Conservation (phyloP, 2,113 vertebrate species). For the Pontoporia blainvillei region DNA sequence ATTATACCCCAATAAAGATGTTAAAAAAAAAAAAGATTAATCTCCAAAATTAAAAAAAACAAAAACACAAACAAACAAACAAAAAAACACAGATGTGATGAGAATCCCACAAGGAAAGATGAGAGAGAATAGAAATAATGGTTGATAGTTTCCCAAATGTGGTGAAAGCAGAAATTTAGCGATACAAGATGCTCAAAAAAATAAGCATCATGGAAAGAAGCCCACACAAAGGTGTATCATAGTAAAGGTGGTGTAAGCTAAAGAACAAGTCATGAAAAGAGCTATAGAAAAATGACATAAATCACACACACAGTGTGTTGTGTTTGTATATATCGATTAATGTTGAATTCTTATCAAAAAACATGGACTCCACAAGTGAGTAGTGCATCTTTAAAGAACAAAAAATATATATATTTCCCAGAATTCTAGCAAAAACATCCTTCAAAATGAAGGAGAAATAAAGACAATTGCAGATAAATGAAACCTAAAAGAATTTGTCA, state of each 20-base stretch:
- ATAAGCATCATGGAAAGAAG: neutral
- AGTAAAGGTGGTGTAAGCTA: neutral
- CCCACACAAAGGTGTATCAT: neutral
- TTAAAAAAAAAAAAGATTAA: too few relatives aligned
- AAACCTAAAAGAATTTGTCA: neutral
- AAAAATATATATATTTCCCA: neutral
- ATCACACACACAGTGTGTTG: neutral
- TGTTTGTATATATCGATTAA: neutral
- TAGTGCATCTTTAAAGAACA: neutral
- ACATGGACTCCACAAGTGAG: neutral
- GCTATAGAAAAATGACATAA: neutral
- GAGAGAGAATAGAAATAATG: neutral
- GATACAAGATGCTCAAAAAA: neutral
- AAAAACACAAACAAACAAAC: too few relatives aligned
- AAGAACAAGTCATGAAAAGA: neutral
- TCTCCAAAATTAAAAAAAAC: too few relatives aligned
- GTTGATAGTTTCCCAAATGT: neutral
- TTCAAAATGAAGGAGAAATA: neutral
- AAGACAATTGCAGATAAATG: neutral
- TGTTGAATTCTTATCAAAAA: neutral
- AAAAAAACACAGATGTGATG: too few relatives aligned
- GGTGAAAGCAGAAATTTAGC: neutral
- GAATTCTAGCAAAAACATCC: neutral
- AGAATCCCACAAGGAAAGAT: neutral
- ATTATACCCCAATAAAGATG: too few relatives aligned